Evolutionary conservation across 35 echinoderm and acorn worm genomes (phyloP).

Genomic region (Strongylocentrotus purpuratus): DNA sequence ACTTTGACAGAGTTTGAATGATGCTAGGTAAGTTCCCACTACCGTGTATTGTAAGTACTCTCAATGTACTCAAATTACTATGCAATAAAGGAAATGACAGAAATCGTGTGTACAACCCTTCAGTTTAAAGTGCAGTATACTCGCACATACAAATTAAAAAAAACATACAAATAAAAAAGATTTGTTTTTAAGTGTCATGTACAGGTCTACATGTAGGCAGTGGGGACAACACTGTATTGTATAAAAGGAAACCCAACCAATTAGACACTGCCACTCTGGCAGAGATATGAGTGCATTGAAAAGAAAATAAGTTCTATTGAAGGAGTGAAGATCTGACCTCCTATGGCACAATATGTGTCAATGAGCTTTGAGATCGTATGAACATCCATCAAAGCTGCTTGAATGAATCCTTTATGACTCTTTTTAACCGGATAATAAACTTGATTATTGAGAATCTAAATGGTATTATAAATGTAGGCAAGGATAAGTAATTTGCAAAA

Average conservation of each 20-base stretch:
- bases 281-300: neutral
- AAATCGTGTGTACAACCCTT: neutral
- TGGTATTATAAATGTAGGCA: neutral
- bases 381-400: neutral
- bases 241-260: neutral
- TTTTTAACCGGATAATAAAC: neutral
- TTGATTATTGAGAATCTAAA: neutral
- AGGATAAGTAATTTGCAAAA: neutral
- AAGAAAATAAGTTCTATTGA: neutral
- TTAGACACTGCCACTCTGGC: neutral
- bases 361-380: neutral
- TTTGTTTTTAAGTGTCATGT: neutral
- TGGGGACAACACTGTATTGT: neutral
- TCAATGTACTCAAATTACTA: neutral
- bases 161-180: neutral
- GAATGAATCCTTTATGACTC: neutral
- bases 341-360: neutral
- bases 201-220: neutral
- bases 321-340: neutral
- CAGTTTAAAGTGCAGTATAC: neutral
- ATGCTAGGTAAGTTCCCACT: neutral
- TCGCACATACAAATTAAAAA: neutral
- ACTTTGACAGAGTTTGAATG: slow-evolving; percentile 3
- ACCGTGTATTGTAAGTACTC: neutral
- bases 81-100: neutral